Conservation (phyloP, 2,888 invertebrate genomes). For the Alcis repandata region DNA sequence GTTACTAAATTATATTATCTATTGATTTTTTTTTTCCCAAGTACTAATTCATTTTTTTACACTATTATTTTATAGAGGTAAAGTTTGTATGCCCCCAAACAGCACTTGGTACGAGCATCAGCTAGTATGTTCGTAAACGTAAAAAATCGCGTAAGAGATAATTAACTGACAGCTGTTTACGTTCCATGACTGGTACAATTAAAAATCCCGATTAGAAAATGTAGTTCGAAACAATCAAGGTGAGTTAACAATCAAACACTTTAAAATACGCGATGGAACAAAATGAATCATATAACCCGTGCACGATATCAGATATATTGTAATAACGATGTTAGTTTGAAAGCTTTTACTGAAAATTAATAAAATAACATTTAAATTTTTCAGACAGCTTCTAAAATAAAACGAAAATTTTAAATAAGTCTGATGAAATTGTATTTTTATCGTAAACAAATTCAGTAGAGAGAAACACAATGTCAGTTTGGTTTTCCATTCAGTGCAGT, state of each 20-base stretch:
- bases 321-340: background rate
- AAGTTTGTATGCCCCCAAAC: too few relatives aligned
- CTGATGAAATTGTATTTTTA: background rate
- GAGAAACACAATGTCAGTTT: background rate
- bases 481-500: background rate
- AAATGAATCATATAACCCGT: background rate
- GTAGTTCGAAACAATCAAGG: too few relatives aligned
- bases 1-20: too few relatives aligned
- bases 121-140: too few relatives aligned
- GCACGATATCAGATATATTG: background rate
- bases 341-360: background rate
- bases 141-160: too few relatives aligned
- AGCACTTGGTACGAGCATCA: too few relatives aligned
- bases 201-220: background rate
- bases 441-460: background rate
- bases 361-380: background rate
- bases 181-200: background rate
- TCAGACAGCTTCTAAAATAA: background rate
- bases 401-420: background rate
- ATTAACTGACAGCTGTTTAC: too few relatives aligned
- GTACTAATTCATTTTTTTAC: too few relatives aligned
- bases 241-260: too few relatives aligned
- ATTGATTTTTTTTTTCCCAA: too few relatives aligned
- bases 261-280: background rate
- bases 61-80: too few relatives aligned